phyloP scores from a whole-genome alignment of 2,113 vertebrate species.

The Hirundichthys speculiger region DNA sequence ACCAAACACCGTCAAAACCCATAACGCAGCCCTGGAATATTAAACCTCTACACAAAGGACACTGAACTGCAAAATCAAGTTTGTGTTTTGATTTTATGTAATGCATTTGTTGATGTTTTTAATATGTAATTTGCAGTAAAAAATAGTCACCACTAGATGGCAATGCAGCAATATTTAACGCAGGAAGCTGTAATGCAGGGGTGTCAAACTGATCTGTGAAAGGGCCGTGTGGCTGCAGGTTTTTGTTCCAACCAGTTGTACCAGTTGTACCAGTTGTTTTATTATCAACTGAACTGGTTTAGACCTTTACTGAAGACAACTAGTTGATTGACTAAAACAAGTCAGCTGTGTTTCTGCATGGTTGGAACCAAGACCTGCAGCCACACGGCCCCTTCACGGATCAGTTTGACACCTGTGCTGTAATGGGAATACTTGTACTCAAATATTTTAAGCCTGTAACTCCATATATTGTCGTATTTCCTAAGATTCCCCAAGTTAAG shows the following conservation, averaged over 20 bases:
- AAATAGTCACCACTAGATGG: slow-evolving; percentile 33
- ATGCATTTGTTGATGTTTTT: neutral
- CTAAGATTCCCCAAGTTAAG: neutral
- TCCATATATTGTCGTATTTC: neutral
- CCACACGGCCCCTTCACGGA: too few relatives aligned
- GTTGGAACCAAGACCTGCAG: too few relatives aligned
- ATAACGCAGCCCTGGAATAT: neutral
- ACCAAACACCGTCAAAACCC: neutral
- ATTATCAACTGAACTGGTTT: too few relatives aligned
- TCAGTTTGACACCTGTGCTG: too few relatives aligned
- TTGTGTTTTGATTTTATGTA: neutral
- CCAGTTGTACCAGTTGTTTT: too few relatives aligned
- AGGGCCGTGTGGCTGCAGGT: too few relatives aligned
- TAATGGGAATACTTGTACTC: too few relatives aligned
- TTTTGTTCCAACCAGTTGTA: too few relatives aligned
- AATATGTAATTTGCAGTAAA: neutral
- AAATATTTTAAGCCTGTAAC: neutral
- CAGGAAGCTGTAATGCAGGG: neutral
- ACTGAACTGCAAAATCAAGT: neutral
- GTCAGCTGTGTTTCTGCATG: too few relatives aligned
- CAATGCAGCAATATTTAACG: neutral
- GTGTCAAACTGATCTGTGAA: too few relatives aligned
- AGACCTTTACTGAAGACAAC: too few relatives aligned
- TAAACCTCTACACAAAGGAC: neutral
- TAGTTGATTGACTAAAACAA: too few relatives aligned